A percentile compares a stretch with the other conserved stretches of the same genome.
phyloP scores from a whole-genome alignment of 2,113 vertebrate genomes.

The Corythoichthys intestinalis region DNA sequence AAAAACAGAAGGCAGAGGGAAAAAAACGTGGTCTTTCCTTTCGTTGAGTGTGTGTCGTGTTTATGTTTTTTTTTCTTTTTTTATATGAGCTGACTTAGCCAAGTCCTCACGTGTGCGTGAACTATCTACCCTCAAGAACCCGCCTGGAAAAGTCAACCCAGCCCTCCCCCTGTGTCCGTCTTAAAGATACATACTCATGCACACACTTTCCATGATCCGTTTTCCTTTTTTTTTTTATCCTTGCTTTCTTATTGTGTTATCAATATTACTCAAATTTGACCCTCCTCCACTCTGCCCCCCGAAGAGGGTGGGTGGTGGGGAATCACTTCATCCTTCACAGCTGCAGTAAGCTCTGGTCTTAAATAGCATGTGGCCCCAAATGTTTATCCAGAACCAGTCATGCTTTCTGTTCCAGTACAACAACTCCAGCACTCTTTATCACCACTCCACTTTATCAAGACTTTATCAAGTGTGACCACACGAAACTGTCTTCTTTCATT shows the following conservation, averaged over 20 bases:
- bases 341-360: conserved; percentile 38
- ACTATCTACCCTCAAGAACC: conserved; percentile 30
- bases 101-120: conserved; percentile 52
- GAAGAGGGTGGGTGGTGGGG: not conserved
- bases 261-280: conserved; percentile 9
- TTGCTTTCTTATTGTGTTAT: not conserved
- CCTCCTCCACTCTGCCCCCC: conserved; percentile 2
- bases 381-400: conserved; percentile 10
- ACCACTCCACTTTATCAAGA: not conserved
- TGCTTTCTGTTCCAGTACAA: not conserved
- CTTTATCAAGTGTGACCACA: not conserved
- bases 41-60: conserved; percentile 19
- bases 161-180: conserved; percentile 7
- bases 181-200: conserved; percentile 1
- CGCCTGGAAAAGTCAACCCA: conserved; percentile 48
- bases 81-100: conserved; percentile 24
- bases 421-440: not conserved
- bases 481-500: not conserved
- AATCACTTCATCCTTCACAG: conserved; percentile 21
- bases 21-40: conserved; percentile 13
- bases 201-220: conserved; percentile 6
- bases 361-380: conserved; percentile 21
- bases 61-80: conserved; percentile 22
- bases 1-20: not conserved
- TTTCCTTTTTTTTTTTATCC: conserved; percentile 1